Conservation (phyloP, 1,140 invertebrate genomes). For the Zaprionus taronus region DNA sequence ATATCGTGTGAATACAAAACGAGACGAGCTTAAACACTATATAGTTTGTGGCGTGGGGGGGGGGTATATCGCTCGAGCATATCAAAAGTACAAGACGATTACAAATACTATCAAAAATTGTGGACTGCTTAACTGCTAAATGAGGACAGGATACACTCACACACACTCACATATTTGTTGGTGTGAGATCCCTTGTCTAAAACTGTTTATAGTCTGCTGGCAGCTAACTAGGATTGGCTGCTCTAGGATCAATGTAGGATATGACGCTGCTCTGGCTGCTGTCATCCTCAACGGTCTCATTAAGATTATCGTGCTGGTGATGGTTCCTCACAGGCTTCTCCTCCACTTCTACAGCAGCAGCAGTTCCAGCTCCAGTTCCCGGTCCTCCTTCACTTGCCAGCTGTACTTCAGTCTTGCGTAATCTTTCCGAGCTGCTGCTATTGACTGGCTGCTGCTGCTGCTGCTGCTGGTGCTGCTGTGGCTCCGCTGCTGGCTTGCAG, state of each 20-base stretch:
- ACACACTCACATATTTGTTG: not conserved
- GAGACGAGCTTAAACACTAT: constrained; percentile 1
- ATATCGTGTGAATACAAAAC: constrained; percentile 1
- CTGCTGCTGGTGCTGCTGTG: constrained; percentile 5
- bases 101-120: constrained; percentile 12
- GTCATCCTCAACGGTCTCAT: constrained; percentile 80
- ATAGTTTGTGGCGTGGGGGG: not conserved
- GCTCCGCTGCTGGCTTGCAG: constrained; percentile 36
- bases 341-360: not conserved
- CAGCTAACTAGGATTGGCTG: constrained; percentile 53
- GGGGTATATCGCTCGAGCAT: constrained; percentile 19
- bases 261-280: constrained; percentile 84
- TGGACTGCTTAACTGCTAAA: constrained; percentile 8
- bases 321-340: constrained; percentile 7
- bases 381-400: not conserved
- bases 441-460: not conserved
- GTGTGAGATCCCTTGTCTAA: not conserved
- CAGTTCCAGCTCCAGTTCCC: not conserved
- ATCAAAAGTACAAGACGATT: constrained; percentile 28
- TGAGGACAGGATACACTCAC: constrained; percentile 4
- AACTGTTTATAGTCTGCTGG: constrained; percentile 1
- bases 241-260: constrained; percentile 82
- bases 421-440: constrained; percentile 27
- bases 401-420: constrained; percentile 33
- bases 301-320: constrained; percentile 60